Conservation (phyloP, 1,140 invertebrate species). For the Drosophila sturtevanti region DNA sequence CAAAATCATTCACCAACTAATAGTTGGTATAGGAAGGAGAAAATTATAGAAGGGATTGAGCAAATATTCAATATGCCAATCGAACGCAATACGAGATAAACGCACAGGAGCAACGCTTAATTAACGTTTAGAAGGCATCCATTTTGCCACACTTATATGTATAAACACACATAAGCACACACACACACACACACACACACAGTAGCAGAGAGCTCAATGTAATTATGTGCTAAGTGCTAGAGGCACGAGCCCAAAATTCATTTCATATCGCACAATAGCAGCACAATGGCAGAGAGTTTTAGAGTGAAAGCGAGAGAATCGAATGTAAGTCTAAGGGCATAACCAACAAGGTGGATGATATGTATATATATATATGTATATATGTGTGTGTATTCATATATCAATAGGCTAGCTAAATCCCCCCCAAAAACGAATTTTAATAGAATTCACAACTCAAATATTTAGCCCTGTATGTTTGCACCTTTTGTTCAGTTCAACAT, state of each 20-base stretch:
- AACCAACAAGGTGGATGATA: background rate
- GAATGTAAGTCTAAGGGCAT: background rate
- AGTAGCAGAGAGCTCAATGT: slow-evolving; percentile 37
- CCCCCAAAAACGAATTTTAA: slow-evolving; percentile 2
- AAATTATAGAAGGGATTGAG: slow-evolving; percentile 21
- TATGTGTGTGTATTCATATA: background rate
- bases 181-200: slow-evolving; percentile 1
- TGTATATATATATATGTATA: too few species aligned
- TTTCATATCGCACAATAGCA: slow-evolving; percentile 30
- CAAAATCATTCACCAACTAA: slow-evolving; percentile 29
- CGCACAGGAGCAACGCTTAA: slow-evolving; percentile 46
- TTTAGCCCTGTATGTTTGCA: background rate
- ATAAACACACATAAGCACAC: background rate
- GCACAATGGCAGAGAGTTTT: slow-evolving; percentile 21
- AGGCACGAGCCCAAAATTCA: slow-evolving; percentile 30
- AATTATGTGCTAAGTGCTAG: slow-evolving; percentile 52
- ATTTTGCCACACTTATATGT: background rate
- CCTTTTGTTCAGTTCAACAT: background rate
- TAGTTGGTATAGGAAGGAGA: background rate
- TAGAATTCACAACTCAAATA: background rate
- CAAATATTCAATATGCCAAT: slow-evolving; percentile 48
- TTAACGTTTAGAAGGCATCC: slow-evolving; percentile 43
- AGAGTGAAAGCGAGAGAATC: background rate
- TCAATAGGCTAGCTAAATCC: slow-evolving; percentile 1
- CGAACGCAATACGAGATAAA: slow-evolving; percentile 43